Evolutionary conservation across 2,113 vertebrate genomes (phyloP).

Genomic region (Canis aureus): DNA sequence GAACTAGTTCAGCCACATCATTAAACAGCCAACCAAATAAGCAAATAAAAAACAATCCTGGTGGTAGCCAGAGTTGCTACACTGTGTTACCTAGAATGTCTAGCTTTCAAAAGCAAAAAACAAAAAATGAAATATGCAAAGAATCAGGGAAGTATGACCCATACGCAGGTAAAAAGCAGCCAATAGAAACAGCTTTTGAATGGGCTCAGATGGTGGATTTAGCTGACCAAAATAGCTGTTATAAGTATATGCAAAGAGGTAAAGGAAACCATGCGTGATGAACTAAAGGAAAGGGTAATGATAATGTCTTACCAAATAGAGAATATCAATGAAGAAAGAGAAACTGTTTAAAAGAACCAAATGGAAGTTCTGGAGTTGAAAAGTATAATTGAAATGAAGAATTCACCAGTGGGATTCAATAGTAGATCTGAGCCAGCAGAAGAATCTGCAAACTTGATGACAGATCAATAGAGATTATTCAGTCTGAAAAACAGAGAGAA

Average conservation of each 20-base stretch:
- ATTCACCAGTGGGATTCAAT: neutral
- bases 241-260: neutral
- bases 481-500: neutral
- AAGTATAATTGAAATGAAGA: neutral
- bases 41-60: neutral
- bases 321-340: neutral
- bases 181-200: neutral
- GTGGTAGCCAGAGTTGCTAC: neutral
- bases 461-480: neutral
- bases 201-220: neutral
- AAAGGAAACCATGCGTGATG: neutral
- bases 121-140: neutral
- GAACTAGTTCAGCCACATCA: neutral
- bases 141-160: neutral
- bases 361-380: neutral
- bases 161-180: neutral
- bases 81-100: neutral
- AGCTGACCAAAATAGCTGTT: neutral
- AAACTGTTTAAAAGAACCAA: neutral
- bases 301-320: neutral
- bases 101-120: neutral
- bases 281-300: neutral
- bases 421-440: neutral
- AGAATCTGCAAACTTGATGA: neutral
- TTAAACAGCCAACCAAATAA: neutral